Conservation (phyloP, 2,113 vertebrate genomes). For the Gila orcuttii region DNA sequence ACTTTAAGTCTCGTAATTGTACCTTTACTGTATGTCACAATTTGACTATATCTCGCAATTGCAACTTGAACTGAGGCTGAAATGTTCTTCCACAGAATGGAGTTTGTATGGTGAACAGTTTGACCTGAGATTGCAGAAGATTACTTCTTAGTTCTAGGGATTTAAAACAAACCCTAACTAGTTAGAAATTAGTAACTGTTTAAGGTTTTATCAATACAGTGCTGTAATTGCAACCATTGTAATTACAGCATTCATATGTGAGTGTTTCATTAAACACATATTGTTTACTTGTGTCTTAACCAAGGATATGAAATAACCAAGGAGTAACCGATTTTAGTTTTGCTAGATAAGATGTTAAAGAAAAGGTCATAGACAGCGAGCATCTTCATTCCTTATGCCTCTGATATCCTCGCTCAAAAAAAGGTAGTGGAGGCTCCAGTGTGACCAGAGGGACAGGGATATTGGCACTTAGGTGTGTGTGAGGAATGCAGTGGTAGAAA, state of each 20-base stretch:
- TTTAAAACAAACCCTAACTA: not conserved
- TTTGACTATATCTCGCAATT: not conserved
- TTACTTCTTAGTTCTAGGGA: not conserved
- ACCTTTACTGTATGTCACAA: not conserved
- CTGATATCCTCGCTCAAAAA: conserved; percentile 56
- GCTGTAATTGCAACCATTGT: not conserved
- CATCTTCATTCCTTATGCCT: conserved; percentile 32
- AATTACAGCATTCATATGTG: conserved; percentile 36
- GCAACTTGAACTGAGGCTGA: not conserved
- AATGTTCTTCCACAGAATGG: not conserved
- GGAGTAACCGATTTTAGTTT: conserved; percentile 46
- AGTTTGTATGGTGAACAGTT: not conserved
- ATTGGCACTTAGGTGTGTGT: conserved; percentile 58
- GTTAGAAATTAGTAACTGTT: not conserved
- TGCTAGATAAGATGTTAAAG: conserved; percentile 21
- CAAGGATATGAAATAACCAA: conserved; percentile 26
- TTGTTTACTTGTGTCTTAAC: conserved; percentile 16
- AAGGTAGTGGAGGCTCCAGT: conserved; percentile 64
- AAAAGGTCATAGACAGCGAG: conserved; percentile 10
- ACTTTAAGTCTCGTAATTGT: not conserved
- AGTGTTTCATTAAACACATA: conserved; percentile 40
- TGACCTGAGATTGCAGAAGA: not conserved
- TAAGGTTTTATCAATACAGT: not conserved
- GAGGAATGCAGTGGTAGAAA: conserved; percentile 62
- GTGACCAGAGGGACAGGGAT: conserved; percentile 60